Evolutionary conservation across 2,888 invertebrate genomes (phyloP).

Genomic region (Carterocephalus palaemon): DNA sequence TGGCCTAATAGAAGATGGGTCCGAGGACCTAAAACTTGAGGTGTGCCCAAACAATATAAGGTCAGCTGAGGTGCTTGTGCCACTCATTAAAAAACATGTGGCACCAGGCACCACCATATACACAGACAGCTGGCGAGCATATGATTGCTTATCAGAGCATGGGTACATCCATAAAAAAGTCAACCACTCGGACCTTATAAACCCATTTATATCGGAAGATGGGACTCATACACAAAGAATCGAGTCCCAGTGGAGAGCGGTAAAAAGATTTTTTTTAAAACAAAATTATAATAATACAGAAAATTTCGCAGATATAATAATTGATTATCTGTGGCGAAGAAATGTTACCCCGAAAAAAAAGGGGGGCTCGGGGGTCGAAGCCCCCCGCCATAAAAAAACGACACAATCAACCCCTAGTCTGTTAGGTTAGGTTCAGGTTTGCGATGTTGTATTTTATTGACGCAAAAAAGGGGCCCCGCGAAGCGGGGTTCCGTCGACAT

Average conservation of each 20-base stretch:
- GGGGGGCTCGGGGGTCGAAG: too few relatives aligned
- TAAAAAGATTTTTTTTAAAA: conserved; percentile 12
- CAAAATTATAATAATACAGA: conserved; percentile 4
- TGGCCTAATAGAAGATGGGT: conserved; percentile 30
- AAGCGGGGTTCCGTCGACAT: too few relatives aligned
- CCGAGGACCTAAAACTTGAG: conserved; percentile 27
- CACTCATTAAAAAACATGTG: conserved; percentile 32
- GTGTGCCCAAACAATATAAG: conserved; percentile 27
- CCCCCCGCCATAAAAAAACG: too few relatives aligned
- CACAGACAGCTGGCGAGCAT: conserved; percentile 30
- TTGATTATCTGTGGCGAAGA: background rate
- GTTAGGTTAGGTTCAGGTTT: too few relatives aligned
- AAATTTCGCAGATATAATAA: background rate
- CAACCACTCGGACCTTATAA: conserved; percentile 27
- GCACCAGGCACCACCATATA: conserved; percentile 28
- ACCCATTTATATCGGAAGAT: conserved; percentile 25
- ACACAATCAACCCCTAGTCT: too few relatives aligned
- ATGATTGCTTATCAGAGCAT: conserved; percentile 24
- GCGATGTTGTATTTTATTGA: too few relatives aligned
- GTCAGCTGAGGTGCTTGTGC: conserved; percentile 27
- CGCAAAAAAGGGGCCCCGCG: too few relatives aligned
- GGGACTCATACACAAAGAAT: conserved; percentile 29
- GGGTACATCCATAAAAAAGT: conserved; percentile 30
- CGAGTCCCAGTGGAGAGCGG: conserved; percentile 27
- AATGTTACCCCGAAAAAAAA: too few relatives aligned